Conservation (phyloP, 2,113 vertebrate species). For the Pterocles burchelli region DNA sequence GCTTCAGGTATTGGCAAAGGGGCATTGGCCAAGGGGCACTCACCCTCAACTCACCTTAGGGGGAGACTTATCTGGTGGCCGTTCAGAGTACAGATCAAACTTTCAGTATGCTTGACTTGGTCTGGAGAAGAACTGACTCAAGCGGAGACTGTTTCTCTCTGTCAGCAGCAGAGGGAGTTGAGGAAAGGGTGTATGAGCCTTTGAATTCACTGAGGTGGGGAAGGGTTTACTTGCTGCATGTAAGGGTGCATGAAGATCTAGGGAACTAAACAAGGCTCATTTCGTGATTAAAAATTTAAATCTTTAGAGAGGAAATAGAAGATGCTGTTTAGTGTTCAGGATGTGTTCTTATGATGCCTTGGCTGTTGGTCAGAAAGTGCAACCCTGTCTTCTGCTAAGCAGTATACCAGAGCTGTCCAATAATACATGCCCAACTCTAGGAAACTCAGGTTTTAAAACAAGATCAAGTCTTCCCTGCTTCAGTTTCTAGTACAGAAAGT, state of each 20-base stretch:
- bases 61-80: neutral
- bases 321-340: neutral
- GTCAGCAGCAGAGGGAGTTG: neutral
- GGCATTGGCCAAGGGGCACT: rapidly evolving
- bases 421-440: neutral
- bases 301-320: neutral
- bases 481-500: neutral
- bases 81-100: neutral
- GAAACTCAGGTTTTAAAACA: neutral
- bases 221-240: neutral
- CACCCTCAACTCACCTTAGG: rapidly evolving
- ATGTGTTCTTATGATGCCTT: neutral
- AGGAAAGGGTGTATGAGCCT: neutral
- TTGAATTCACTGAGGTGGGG: neutral
- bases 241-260: neutral
- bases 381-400: neutral
- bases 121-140: neutral
- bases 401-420: neutral
- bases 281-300: neutral
- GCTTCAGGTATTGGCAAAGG: neutral
- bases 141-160: neutral
- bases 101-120: neutral
- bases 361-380: neutral
- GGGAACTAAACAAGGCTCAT: neutral
- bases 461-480: neutral